These are phyloP conservation scores for Drosophila melanocephala DNA, from an alignment of 2,888 invertebrate genomes.

Conservation along the genomic window DNA sequence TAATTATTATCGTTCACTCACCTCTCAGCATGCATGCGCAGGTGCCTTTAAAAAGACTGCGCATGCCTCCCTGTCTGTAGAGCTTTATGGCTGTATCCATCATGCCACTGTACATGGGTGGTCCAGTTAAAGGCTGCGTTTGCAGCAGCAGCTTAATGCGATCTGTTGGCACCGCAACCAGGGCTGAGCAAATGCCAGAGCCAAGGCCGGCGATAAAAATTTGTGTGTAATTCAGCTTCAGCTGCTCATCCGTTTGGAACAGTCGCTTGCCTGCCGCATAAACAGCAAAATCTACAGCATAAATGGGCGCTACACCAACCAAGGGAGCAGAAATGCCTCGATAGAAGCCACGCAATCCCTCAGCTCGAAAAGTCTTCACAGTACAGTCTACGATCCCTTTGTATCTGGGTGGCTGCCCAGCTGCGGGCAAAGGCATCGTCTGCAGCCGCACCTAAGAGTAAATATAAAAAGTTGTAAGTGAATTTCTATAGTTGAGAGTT, in stretches of 20 bases:
- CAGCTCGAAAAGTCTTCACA: slow-evolving; percentile 93
- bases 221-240: slow-evolving; percentile 90
- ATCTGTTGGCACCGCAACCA: slow-evolving; percentile 99
- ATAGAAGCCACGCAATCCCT: slow-evolving; percentile 94
- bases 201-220: slow-evolving; percentile 97
- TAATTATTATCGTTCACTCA: slow-evolving; percentile 76
- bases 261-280: slow-evolving; percentile 97
- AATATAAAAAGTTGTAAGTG: not conserved
- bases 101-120: slow-evolving; percentile 95
- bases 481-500: not conserved
- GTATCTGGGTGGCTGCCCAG: slow-evolving; percentile 92
- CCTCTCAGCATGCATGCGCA: slow-evolving; percentile 93
- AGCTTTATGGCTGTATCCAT: slow-evolving; percentile 95
- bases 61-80: slow-evolving; percentile 96
- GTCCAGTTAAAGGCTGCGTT: slow-evolving; percentile 90
- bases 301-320: slow-evolving; percentile 98
- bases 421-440: slow-evolving; percentile 94
- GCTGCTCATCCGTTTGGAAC: slow-evolving; percentile 88
- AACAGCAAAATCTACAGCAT: slow-evolving; percentile 98
- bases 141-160: slow-evolving; percentile 99
- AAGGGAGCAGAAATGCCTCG: slow-evolving; percentile 97
- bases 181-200: slow-evolving; percentile 98
- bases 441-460: slow-evolving; percentile 93
- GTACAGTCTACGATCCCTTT: slow-evolving; percentile 97
- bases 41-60: slow-evolving; percentile 96